Base-by-base conservation (phyloP, 2,113 vertebrate genomes). In the Aptenodytes patagonicus region DNA sequence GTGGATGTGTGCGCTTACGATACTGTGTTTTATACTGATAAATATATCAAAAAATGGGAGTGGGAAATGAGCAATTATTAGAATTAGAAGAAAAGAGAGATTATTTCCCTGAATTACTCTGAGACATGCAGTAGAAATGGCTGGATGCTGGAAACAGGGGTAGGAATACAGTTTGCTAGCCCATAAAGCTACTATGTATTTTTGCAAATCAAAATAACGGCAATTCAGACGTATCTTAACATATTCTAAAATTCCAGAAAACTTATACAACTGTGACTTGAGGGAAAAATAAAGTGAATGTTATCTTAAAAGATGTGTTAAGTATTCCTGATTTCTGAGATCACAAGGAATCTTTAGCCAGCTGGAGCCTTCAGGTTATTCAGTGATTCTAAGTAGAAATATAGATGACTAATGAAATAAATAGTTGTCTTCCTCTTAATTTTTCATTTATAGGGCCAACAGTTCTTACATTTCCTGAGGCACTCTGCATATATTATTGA, bases 341-440 rank as follows among this genome's bases (percentile, higher is more conserved):
- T 91, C 91, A 96, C 92, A 96, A 72, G 70, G 52, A 93, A 85
- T 75, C 87, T 95, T 83, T 83, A 95, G 83, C 83, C 87, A 94
- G 79, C 95, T 95, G 89, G 80, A 97, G 78, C 92, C 96, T 97
- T 96, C 69, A 75, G 95, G 93, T 96, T 95, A 87, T 89, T 95
- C 85, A 71, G 1, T 9, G 12, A 94, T 91, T 91, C 73, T 85
- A 73, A 85, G 66, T 31, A 94, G 81, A 95, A 95, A 85, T 97
- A 77, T 80, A 91, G 91, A 95, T 94, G 95, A 91, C 58, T 97
- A 95, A 95, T 93, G 87, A 93, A 97, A 93, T 96, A 96, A 96
- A 96, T 95, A 97, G 96, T 93, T 97, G 94, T 97, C 89, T 95
- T 95, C 89, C 94, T 95, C 84, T 91, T 93, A 95, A 95, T 94